Evolutionary conservation across 2,113 vertebrate species (phyloP).

Genomic region (Acanthochromis polyacanthus): DNA sequence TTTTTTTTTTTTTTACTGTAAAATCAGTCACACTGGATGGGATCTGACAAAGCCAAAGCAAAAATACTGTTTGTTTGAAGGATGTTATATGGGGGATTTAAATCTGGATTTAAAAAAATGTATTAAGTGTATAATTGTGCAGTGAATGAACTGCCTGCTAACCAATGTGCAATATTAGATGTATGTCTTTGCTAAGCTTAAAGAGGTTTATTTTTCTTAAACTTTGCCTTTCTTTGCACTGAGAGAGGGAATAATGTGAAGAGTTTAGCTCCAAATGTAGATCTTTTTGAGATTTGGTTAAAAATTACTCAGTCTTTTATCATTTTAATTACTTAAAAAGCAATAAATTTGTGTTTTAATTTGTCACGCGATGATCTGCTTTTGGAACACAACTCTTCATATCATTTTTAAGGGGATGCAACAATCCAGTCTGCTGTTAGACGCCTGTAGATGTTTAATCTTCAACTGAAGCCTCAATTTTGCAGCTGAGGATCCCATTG

Average conservation of each 20-base stretch:
- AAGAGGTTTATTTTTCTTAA: conserved; percentile 61
- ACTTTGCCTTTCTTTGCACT: conserved; percentile 71
- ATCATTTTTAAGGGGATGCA: conserved; percentile 28
- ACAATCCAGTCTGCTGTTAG: conserved; percentile 34
- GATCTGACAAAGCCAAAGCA: conserved; percentile 75
- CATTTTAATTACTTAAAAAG: neutral
- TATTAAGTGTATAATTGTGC: conserved; percentile 57
- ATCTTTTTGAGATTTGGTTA: neutral
- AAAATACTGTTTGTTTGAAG: conserved; percentile 65
- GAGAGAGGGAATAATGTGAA: conserved; percentile 44
- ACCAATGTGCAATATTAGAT: conserved; percentile 82
- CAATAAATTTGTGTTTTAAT: neutral
- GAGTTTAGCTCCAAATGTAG: conserved; percentile 20
- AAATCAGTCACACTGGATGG: conserved; percentile 81
- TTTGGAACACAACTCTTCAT: conserved; percentile 28
- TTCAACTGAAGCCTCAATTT: conserved; percentile 15
- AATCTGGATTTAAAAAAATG: conserved; percentile 37
- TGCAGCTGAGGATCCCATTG: conserved; percentile 28
- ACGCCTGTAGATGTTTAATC: conserved; percentile 18
- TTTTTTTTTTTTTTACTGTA: conserved; percentile 73
- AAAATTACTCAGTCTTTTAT: neutral
- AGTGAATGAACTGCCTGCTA: conserved; percentile 70
- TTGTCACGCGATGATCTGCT: neutral
- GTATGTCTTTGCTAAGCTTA: conserved; percentile 56
- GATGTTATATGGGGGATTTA: conserved; percentile 53